Percentiles rank a stretch among this genome's conserved stretches.
Conservation (phyloP, 2,797 vertebrate genomes). For the Tenualosa ilisha region DNA sequence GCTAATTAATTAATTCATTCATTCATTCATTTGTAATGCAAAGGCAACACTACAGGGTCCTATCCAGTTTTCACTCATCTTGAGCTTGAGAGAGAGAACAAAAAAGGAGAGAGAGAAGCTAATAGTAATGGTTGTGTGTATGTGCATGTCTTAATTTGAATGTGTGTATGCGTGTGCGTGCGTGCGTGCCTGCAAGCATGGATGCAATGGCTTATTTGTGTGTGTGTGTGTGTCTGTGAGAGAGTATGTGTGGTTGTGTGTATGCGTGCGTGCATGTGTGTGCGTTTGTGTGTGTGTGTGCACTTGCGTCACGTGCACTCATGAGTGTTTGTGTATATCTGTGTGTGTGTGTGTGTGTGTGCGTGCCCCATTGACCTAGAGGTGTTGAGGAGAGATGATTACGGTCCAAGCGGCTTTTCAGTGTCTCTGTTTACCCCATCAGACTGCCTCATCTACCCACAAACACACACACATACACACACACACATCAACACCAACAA, state of each 20-base stretch:
- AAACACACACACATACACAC: not conserved
- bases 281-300: not conserved
- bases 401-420: constrained; percentile 29
- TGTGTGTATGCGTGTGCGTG: not conserved
- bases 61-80: no score
- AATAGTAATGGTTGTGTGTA: not conserved
- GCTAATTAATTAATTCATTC: no score
- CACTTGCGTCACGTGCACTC: not conserved
- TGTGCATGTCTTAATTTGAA: not conserved
- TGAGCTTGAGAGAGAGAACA: no score
- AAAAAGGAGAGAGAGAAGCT: no score
- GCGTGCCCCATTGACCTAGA: not conserved
- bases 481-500: not conserved
- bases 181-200: not conserved
- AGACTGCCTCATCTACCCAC: not conserved
- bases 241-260: not conserved
- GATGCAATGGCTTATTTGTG: not conserved
- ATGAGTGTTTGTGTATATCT: not conserved
- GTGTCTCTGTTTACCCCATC: not conserved
- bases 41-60: no score
- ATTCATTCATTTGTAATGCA: no score
- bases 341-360: not conserved
- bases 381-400: constrained; percentile 15
- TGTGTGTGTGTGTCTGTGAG: not conserved
- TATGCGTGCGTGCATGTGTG: not conserved